Evolutionary conservation across 2,113 vertebrate genomes (phyloP), one percentile per base, ranked within the genome.

Genomic region (Synchiropus splendidus): DNA sequence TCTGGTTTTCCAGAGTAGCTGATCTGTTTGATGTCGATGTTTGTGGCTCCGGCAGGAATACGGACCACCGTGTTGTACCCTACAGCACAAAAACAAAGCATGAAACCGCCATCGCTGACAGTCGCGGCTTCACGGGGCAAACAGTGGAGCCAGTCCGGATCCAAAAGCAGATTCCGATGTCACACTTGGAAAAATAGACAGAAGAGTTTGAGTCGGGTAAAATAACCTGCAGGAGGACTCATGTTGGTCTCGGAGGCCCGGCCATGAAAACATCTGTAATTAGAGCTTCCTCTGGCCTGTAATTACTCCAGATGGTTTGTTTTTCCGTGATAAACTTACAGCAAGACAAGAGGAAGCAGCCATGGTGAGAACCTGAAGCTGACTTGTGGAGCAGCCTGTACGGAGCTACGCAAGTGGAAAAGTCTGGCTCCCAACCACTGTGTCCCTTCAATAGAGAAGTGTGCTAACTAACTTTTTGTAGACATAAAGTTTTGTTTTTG

Each of bases 1-100:
- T 95, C 92, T 54, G 92, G 83, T 57, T 86, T 90, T 60, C 92
- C 92, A 47, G 94, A 97, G 79, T 92, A 92, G 83, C 94, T 98
- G 82, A 93, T 85, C 73, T 98, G 94, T 48, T 39, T 87, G 77
- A 97, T 81, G 50, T 97, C 92, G 61, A 98, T 88, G 67, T 92
- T 93, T 53, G 90, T 97, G 54, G 92, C 92, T 79, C 94, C 94
- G n/a, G 82, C 76, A 31, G 94, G 94, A 79, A 98, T 97, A 60
- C 86, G 85, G 45, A 95, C 89, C 51, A 97, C 76, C 2, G 85
- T 71, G 52, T 95, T 98, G 77, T 98, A 98, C 66, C 94, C 94
- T 98, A 59, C 5, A 61, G 31, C 2, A 38, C 18, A 39, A 12
- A 34, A 36, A 36, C 16, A 58, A 1, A 49, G 37, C 10, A 15